Percentiles rank a stretch among this genome's conserved stretches.
These are phyloP conservation scores for Phengaris alcon DNA, from an alignment of 2,888 invertebrate genomes.

Conservation along the genomic window DNA sequence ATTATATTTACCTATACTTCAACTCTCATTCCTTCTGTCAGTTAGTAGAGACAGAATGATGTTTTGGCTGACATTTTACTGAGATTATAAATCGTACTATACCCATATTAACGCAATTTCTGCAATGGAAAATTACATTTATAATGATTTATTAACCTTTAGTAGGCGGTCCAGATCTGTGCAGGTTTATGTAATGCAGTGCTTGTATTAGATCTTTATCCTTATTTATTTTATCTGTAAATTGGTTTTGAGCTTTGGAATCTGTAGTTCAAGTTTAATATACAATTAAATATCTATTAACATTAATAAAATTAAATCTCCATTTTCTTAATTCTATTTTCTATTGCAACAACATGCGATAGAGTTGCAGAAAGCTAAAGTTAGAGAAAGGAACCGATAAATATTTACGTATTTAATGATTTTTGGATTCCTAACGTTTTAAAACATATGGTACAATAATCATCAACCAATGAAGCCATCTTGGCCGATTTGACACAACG, in stretches of 20 bases:
- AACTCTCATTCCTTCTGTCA: no score
- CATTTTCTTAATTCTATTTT: no score
- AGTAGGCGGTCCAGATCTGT: conserved; percentile 34
- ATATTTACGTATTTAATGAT: background rate
- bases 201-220: conserved; percentile 60
- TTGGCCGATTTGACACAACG: no score
- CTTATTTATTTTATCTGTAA: conserved; percentile 56
- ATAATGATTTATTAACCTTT: conserved; percentile 12
- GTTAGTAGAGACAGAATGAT: no score
- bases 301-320: no score
- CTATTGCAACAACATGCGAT: no score
- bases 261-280: background rate
- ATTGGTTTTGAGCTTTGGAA: conserved; percentile 30
- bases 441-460: background rate
- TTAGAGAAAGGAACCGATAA: background rate
- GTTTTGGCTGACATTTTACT: no score
- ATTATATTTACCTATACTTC: no score
- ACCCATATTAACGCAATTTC: background rate
- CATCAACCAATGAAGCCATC: no score
- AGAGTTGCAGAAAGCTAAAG: background rate
- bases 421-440: background rate
- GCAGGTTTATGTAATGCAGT: conserved; percentile 68
- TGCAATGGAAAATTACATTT: conserved; percentile 2
- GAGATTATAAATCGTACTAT: no score
- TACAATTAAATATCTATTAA: no score